Base-by-base conservation (phyloP, 2,888 invertebrate genomes). In the Mantis religiosa region DNA sequence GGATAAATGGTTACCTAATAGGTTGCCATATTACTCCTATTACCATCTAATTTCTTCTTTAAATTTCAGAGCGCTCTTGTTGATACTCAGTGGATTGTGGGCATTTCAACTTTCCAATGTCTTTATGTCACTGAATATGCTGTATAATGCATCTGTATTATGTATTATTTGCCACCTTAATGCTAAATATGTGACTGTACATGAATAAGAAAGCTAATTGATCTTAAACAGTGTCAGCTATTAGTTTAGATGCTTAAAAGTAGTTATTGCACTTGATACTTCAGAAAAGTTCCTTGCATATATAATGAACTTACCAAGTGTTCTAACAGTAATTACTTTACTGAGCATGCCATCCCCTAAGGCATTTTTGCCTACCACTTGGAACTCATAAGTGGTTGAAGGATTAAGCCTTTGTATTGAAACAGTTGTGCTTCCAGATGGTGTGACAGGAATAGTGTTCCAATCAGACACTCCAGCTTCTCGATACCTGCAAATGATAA, bases 291-390 rank as follows among this genome's bases (percentile, higher is more conserved):
- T 71, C 25, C 6, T 20, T 71, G 6, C 1, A 20, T 71, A 20
- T 20, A 14, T 8, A 71, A 20, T 71, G 20, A 71, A 93, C 95
- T 94, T 95, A 98, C 98, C 98, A 92, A 97, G 95, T 89, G 99
- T 99, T 92, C 96, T 95, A 91, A 98, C 97, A 89, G 97, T 97
- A 92, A 98, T 97, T 90, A 97, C 96, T 94, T 98, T 97, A 94
- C 98, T 98, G 95, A 97, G 97, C 97, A 98, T 97, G 90, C 99
- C 99, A 92, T 98, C 98, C 90, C 99, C 99, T 89, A 98, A 95
- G 25, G 97, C 96, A 93, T 99, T 99, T 93, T 98, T 97, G 89
- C 99, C 98, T 92, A 98, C 96, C 89, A 99, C 98, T 95, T 98
- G 98, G 94, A 99, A 99, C 94, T 99, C 98, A 94, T 99, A 99